Evolutionary conservation across 2,797 vertebrate species (phyloP).

Genomic region (Poeciliopsis infans): DNA sequence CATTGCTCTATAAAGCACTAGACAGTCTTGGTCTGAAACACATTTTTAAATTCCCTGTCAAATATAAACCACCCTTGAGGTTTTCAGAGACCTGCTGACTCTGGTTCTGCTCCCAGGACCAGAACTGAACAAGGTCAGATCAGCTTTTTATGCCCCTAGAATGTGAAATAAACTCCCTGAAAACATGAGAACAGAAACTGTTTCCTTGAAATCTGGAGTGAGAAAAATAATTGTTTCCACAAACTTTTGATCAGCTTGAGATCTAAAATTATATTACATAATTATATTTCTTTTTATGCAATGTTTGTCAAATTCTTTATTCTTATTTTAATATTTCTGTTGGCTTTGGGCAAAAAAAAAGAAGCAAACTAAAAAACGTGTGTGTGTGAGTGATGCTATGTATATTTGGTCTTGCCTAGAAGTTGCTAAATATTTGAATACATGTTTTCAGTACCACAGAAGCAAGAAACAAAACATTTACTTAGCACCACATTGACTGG

Average conservation of each 20-base stretch:
- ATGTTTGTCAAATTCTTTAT: not conserved
- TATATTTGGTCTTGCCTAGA: not conserved
- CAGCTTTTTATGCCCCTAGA: not conserved
- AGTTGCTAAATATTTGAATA: not conserved
- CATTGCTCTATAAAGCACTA: not conserved
- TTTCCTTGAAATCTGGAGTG: not conserved
- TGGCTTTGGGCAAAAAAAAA: not conserved
- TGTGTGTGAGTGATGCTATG: not conserved
- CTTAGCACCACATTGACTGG: not conserved
- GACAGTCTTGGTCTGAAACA: not conserved
- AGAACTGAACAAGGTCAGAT: not conserved
- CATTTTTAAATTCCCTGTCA: not conserved
- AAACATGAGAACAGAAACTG: not conserved
- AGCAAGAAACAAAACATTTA: not conserved
- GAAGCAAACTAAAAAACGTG: no score
- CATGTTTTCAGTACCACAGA: not conserved
- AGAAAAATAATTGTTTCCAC: not conserved
- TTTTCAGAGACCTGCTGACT: not conserved
- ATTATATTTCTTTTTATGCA: not conserved
- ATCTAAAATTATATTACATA: not conserved
- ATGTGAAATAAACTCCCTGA: not conserved
- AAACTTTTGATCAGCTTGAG: not conserved
- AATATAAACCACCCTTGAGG: not conserved
- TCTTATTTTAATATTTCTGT: not conserved
- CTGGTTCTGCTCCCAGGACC: not conserved